Percentiles rank a stretch among this genome's conserved stretches.
phyloP scores from a whole-genome alignment of 2,113 vertebrate genomes.

The Tragulus kanchil region DNA sequence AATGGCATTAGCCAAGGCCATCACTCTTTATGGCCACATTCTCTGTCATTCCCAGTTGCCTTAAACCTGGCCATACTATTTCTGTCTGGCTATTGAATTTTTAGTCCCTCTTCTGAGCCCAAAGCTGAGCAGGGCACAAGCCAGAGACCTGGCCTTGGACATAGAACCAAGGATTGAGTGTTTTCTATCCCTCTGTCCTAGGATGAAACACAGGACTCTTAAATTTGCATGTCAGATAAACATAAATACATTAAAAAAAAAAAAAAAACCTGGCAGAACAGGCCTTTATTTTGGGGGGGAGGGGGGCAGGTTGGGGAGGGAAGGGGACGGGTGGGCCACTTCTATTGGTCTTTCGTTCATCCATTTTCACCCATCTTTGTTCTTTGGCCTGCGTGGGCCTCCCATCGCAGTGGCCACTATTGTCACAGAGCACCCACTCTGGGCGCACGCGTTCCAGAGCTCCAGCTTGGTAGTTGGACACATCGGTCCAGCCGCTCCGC shows the following conservation, averaged over 20 bases:
- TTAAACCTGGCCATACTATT: neutral
- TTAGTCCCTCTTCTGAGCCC: neutral
- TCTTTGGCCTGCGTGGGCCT: too few species aligned
- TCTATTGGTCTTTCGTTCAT: too few species aligned
- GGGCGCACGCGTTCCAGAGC: too few species aligned
- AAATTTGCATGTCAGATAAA: constrained; percentile 30
- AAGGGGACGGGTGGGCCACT: too few species aligned
- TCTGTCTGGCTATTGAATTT: neutral
- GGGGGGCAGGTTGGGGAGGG: too few species aligned
- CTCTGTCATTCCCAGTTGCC: neutral
- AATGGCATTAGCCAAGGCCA: neutral
- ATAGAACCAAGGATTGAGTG: neutral
- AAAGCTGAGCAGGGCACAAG: neutral
- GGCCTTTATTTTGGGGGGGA: too few species aligned
- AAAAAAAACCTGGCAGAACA: too few species aligned
- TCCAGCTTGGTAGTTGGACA: too few species aligned
- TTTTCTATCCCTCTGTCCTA: neutral
- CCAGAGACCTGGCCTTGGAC: neutral
- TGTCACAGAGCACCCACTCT: too few species aligned
- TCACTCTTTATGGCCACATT: neutral
- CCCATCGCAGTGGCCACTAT: too few species aligned
- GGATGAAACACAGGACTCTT: neutral
- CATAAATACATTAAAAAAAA: neutral
- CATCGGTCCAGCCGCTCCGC: too few species aligned
- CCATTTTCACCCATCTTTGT: too few species aligned